Conservation (phyloP, 1,140 invertebrate genomes). For the Calliopsis andreniformis region DNA sequence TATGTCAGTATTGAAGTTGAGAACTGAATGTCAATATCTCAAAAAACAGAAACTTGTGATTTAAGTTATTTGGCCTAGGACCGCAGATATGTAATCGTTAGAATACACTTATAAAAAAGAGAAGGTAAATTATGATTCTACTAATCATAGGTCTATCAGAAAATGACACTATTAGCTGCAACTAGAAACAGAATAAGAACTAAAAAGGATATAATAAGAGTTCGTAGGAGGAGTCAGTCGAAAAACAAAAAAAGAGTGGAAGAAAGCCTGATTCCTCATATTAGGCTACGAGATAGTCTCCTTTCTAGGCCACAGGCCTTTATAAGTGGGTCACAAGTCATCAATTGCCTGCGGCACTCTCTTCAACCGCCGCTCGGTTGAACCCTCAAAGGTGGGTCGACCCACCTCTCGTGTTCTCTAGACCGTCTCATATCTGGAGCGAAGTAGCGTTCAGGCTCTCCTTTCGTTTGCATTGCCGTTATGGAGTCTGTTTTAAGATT, state of each 20-base stretch:
- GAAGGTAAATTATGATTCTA: too few species aligned
- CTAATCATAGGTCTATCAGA: too few species aligned
- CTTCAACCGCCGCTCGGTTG: conserved; percentile 48
- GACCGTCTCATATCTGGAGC: conserved; percentile 41
- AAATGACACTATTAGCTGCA: too few species aligned
- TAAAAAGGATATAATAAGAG: conserved; percentile 51
- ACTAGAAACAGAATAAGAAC: conserved; percentile 3
- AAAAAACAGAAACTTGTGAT: too few species aligned
- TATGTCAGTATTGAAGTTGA: too few species aligned
- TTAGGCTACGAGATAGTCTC: conserved; percentile 67
- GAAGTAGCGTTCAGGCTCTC: conserved; percentile 16
- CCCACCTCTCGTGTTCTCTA: conserved; percentile 31
- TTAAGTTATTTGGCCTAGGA: too few species aligned
- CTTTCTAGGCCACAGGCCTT: conserved; percentile 70
- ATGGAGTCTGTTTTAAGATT: neutral
- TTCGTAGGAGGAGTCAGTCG: conserved; percentile 28
- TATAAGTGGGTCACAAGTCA: conserved; percentile 77
- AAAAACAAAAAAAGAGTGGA: conserved; percentile 44
- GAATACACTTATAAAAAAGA: neutral
- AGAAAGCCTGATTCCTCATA: conserved; percentile 68
- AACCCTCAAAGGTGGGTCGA: conserved; percentile 46
- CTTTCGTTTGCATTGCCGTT: conserved; percentile 4
- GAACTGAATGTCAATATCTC: too few species aligned
- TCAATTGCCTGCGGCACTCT: conserved; percentile 74
- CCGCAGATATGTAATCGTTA: neutral